phyloP scores from a whole-genome alignment of 2,113 vertebrate genomes.

The Pachypanchax playfairii region DNA sequence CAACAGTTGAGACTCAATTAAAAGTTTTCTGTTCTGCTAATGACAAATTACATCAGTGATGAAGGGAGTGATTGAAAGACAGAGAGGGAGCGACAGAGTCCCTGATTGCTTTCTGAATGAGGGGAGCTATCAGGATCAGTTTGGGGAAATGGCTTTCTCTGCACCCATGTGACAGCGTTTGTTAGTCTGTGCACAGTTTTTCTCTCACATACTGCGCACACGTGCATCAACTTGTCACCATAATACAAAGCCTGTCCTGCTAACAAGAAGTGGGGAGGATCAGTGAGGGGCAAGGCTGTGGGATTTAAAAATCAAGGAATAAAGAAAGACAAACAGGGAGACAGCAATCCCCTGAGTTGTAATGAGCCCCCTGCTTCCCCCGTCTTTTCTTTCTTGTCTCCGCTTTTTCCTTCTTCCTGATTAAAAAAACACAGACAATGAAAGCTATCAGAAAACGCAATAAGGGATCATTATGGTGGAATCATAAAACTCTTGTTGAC shows the following conservation, averaged over 20 bases:
- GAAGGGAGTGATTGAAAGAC: conserved; percentile 61
- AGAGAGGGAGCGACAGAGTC: conserved; percentile 39
- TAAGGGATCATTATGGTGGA: conserved; percentile 28
- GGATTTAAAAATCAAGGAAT: conserved; percentile 55
- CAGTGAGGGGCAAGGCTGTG: conserved; percentile 22
- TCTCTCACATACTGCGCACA: conserved; percentile 10
- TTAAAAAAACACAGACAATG: conserved; percentile 52
- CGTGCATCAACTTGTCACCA: conserved; percentile 36
- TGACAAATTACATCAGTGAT: conserved; percentile 70
- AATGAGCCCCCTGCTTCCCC: conserved; percentile 38
- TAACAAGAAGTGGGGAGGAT: conserved; percentile 42
- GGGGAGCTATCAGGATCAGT: conserved; percentile 50
- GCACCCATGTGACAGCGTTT: conserved; percentile 29
- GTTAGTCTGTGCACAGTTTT: conserved; percentile 25
- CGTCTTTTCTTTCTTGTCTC: conserved; percentile 16
- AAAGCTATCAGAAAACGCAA: conserved; percentile 55
- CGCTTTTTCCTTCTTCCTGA: conserved; percentile 29
- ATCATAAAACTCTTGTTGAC: conserved; percentile 36
- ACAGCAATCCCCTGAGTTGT: conserved; percentile 60
- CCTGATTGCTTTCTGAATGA: conserved; percentile 73
- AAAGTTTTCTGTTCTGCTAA: conserved; percentile 71
- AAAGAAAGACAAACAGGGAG: conserved; percentile 47
- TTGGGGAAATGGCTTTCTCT: conserved; percentile 35
- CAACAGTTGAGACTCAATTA: conserved; percentile 73
- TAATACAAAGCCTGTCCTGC: conserved; percentile 57